Evolutionary conservation across 2,113 vertebrate species (phyloP).

Genomic region (Muscicapa adusta): DNA sequence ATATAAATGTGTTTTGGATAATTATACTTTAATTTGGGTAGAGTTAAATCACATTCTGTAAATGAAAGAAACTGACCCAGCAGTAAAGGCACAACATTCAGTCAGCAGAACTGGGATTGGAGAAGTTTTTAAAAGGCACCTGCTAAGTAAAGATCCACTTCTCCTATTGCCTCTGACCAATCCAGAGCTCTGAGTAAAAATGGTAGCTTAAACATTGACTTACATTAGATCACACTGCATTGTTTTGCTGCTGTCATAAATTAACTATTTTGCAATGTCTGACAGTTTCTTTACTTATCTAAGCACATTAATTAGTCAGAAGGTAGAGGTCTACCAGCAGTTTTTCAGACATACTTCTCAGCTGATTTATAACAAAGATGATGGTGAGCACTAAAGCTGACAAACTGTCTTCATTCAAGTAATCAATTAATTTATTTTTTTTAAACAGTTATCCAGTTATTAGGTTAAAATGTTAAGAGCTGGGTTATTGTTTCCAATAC

Average conservation of each 20-base stretch:
- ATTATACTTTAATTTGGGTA: background rate
- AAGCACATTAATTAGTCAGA: background rate
- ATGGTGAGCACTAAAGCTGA: background rate
- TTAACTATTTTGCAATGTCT: background rate
- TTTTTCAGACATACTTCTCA: background rate
- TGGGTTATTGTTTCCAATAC: background rate
- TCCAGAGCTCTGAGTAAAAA: background rate
- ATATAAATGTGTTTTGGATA: background rate
- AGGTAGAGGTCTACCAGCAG: background rate
- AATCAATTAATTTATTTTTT: background rate
- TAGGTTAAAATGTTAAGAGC: background rate
- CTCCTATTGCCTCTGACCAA: background rate
- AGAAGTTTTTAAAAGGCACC: background rate
- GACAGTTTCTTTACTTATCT: background rate
- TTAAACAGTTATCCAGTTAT: background rate
- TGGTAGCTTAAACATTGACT: background rate
- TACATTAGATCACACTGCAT: background rate
- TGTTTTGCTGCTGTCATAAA: background rate
- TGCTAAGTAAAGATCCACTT: background rate
- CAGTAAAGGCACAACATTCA: background rate
- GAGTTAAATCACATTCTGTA: background rate
- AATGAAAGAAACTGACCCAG: background rate
- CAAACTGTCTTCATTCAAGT: background rate
- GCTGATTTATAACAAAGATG: background rate
- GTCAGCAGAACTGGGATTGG: background rate